Conservation (phyloP, 1,140 invertebrate genomes). For the Eubasilissa regina region DNA sequence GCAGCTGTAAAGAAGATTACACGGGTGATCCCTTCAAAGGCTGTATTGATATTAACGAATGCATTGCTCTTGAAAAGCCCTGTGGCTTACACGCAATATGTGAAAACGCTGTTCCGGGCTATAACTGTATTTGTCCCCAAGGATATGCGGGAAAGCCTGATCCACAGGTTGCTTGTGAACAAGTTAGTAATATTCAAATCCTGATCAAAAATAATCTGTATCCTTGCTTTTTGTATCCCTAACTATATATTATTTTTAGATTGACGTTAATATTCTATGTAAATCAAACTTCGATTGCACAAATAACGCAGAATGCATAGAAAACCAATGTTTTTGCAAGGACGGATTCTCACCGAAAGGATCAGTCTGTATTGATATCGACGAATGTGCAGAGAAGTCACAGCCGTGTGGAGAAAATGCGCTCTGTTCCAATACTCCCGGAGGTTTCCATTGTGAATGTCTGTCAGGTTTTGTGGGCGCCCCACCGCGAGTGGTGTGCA, state of each 20-base stretch:
- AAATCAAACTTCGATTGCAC: conserved; percentile 92
- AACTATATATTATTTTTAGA: conserved; percentile 69
- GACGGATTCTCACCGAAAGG: conserved; percentile 88
- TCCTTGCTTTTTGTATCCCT: conserved; percentile 5
- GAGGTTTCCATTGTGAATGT: conserved; percentile 91
- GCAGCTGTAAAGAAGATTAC: conserved; percentile 87
- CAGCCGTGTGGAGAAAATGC: conserved; percentile 85
- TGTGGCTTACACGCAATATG: conserved; percentile 92
- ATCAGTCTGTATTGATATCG: conserved; percentile 84
- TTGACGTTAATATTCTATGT: conserved; percentile 89
- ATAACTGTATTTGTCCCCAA: conserved; percentile 89
- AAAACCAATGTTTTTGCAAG: conserved; percentile 92
- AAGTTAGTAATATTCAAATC: conserved; percentile 71
- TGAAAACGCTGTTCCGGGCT: conserved; percentile 89
- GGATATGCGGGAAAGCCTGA: conserved; percentile 89
- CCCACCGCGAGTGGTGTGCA: conserved; percentile 85
- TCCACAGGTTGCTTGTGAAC: conserved; percentile 88
- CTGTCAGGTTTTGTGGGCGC: conserved; percentile 87
- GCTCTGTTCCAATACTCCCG: conserved; percentile 87
- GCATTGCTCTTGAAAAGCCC: conserved; percentile 83
- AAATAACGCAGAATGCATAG: conserved; percentile 91
- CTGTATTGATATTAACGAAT: conserved; percentile 94
- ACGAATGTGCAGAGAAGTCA: conserved; percentile 84
- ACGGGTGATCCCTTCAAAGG: conserved; percentile 88
- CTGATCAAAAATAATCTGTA: conserved; percentile 1